Evolutionary conservation across 2,113 vertebrate genomes (phyloP), one percentile per base, ranked within the genome.

Genomic region (Aspiorhynchus laticeps): DNA sequence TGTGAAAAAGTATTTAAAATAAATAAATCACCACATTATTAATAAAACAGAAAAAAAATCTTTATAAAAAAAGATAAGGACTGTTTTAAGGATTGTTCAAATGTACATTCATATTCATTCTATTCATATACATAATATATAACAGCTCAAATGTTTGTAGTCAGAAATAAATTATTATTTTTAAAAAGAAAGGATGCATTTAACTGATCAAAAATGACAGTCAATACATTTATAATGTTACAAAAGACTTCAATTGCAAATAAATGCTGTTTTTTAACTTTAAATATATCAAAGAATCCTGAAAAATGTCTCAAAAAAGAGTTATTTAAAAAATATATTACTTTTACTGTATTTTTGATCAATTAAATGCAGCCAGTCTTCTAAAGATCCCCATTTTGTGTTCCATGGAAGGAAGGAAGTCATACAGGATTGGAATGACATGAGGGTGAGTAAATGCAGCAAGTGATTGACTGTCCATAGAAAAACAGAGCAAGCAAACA

Each of bases 401-500:
- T 26, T 19, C 8, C 36, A 41, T 11, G n/a, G 8, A 63, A 6
- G 79, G 7, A 7, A 80, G 33, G 15, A 80, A 43, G 78, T 61
- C 78, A 61, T 3, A 21, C 38, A 46, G 41, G 43, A 19, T 28
- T 31, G n/a, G 31, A 79, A 56, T 56, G 51, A 79, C 28, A 56
- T 36, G 31, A 56, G 31, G 19, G 5, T 33, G 46, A 36, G n/a
- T 26, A 63, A 9, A 17, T 28, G 41, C 78, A 87, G 75, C 46
- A 75, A 86, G 33, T 86, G 36, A 75, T 73, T 77, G 28, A 86
- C 26, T 78, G 63, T 33, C 77, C 7, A 38, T 2, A 71, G 14
- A 63, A 46, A 88, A 48, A 90, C 5, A 89, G 53, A 75, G n/a
- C 38, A 48, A 86, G 80, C 63, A 84, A 86, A 71, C 63, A 33